Evolutionary conservation across 2,113 vertebrate genomes (phyloP).

Genomic region (Lanius collurio): DNA sequence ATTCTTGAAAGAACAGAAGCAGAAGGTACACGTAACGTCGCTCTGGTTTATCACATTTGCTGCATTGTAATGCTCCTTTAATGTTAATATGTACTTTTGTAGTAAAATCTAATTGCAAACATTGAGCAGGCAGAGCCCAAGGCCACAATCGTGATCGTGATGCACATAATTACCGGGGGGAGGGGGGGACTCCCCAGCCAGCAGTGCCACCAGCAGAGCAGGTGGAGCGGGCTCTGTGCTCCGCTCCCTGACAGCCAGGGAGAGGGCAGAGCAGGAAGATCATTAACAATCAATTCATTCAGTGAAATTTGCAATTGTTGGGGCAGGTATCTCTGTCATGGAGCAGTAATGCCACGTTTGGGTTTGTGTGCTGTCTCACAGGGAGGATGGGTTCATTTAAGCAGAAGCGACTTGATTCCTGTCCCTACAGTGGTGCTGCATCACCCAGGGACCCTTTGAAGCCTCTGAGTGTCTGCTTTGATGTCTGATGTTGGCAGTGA

Average conservation of each 20-base stretch:
- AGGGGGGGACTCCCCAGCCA: background rate
- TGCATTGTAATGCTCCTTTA: conserved; percentile 53
- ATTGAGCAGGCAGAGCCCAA: conserved; percentile 41
- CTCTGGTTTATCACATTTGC: conserved; percentile 38
- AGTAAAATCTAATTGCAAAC: conserved; percentile 54
- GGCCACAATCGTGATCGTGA: conserved; percentile 26
- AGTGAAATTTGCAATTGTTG: background rate
- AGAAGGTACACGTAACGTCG: background rate
- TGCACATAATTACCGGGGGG: conserved; percentile 28
- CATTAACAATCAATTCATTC: conserved; percentile 6
- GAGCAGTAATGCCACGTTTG: background rate
- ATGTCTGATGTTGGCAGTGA: conserved; percentile 34
- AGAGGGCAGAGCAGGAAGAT: background rate
- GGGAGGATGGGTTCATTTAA: background rate
- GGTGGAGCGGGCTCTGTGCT: background rate
- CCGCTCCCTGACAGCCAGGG: background rate
- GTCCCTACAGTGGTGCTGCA: conserved; percentile 5
- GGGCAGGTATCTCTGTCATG: background rate
- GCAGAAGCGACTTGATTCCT: conserved; percentile 29
- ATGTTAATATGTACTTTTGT: conserved; percentile 44
- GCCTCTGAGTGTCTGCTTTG: conserved; percentile 35
- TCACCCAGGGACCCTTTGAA: conserved; percentile 47
- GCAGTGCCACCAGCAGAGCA: background rate
- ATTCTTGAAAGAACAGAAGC: conserved; percentile 18
- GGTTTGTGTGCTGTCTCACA: conserved; percentile 10